A percentile compares a stretch with the other conserved stretches of the same genome.
Conservation (phyloP, 2,113 vertebrate species). For the Eulacestoma nigropectus region DNA sequence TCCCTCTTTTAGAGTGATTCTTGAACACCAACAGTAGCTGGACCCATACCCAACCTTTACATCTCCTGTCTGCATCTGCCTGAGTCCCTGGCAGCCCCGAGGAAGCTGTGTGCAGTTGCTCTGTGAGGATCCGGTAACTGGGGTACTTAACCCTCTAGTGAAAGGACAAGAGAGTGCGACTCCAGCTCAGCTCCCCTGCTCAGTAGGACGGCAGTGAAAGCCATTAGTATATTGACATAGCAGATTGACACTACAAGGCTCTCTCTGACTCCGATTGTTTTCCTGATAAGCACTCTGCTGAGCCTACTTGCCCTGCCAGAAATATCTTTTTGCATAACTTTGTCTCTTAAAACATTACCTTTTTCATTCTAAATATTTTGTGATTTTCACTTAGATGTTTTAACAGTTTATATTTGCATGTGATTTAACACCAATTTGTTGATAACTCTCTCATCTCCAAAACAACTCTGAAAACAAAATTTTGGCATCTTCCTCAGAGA, state of each 20-base stretch:
- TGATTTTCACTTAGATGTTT: background rate
- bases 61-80: background rate
- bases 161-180: background rate
- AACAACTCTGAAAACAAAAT: conserved; percentile 24
- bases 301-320: background rate
- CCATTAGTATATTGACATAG: background rate
- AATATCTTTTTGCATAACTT: background rate
- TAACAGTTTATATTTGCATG: background rate
- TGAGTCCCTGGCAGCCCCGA: background rate
- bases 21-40: background rate
- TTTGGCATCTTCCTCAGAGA: background rate
- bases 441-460: background rate
- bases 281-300: background rate
- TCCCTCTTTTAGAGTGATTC: background rate
- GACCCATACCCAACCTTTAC: background rate
- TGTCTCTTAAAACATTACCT: background rate
- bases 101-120: background rate
- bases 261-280: background rate
- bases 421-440: background rate
- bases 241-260: background rate
- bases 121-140: background rate
- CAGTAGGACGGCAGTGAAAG: background rate
- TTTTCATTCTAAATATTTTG: background rate
- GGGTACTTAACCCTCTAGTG: background rate
- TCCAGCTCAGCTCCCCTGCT: background rate